Percentiles rank a stretch among this genome's conserved stretches.
phyloP scores from a whole-genome alignment of 2,113 vertebrate species.

The Callaeas wilsoni region DNA sequence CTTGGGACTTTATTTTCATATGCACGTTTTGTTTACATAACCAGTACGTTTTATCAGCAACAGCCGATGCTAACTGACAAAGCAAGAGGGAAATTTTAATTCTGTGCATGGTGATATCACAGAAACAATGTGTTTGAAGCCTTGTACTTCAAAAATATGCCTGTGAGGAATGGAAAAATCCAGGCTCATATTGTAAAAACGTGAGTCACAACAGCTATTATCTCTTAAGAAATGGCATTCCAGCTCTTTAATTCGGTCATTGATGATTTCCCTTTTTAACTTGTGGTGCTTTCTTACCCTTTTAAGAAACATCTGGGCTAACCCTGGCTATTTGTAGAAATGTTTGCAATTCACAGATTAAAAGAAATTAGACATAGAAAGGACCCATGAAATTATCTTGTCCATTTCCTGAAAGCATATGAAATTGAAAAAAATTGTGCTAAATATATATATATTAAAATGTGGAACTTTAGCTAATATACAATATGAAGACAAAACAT shows the following conservation, averaged over 20 bases:
- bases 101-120: slow-evolving; percentile 28
- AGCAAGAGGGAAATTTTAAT: slow-evolving; percentile 33
- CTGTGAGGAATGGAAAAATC: slow-evolving; percentile 48
- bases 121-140: slow-evolving; percentile 48
- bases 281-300: neutral
- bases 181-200: slow-evolving; percentile 12
- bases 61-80: slow-evolving; percentile 11
- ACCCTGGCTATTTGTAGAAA: slow-evolving; percentile 31
- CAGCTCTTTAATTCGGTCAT: slow-evolving; percentile 34
- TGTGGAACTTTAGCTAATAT: neutral
- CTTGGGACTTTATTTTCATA: slow-evolving; percentile 2
- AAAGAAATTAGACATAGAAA: slow-evolving; percentile 33
- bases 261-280: slow-evolving; percentile 53
- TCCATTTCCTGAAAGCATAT: neutral
- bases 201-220: slow-evolving; percentile 47
- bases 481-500: neutral
- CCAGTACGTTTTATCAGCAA: slow-evolving; percentile 22
- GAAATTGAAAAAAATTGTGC: neutral
- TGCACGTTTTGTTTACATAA: slow-evolving; percentile 38
- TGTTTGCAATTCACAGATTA: slow-evolving; percentile 33
- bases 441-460: neutral
- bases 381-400: neutral
- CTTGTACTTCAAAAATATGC: slow-evolving; percentile 41
- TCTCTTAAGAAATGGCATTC: slow-evolving; percentile 41
- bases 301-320: slow-evolving; percentile 15